Percentiles rank a stretch among this genome's conserved stretches.
phyloP scores from a whole-genome alignment of 1,140 invertebrate genomes.

The Drosophila sp. region DNA sequence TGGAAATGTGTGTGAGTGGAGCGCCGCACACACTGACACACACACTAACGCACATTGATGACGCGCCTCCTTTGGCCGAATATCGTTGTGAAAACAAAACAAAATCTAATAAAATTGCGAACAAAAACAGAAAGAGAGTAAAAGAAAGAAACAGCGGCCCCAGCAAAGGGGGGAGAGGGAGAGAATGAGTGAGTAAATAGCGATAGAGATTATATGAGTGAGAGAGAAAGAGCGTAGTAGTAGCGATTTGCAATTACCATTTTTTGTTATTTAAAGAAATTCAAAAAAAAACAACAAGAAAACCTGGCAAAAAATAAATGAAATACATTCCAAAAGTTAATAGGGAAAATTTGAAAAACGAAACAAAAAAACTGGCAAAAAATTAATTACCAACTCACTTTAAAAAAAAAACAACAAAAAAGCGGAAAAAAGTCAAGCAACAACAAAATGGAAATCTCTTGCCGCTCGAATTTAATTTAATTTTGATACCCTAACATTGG shows the following conservation, averaged over 20 bases:
- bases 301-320: conserved; percentile 13
- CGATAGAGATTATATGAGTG: background rate
- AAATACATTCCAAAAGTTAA: conserved; percentile 17
- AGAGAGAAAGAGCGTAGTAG: background rate
- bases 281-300: conserved; percentile 52
- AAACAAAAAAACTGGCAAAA: conserved; percentile 35
- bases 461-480: conserved; percentile 45
- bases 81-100: conserved; percentile 76
- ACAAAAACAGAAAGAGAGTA: conserved; percentile 69
- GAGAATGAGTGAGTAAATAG: background rate
- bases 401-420: conserved; percentile 30
- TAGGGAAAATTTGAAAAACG: conserved; percentile 26
- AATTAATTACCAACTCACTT: conserved; percentile 65
- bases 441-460: conserved; percentile 25
- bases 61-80: conserved; percentile 52
- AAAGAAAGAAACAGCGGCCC: conserved; percentile 1
- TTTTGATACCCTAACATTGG: conserved; percentile 3
- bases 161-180: background rate
- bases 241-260: conserved; percentile 75
- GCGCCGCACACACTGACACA: conserved; percentile 30
- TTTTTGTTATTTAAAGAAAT: conserved; percentile 74
- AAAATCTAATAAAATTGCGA: conserved; percentile 77
- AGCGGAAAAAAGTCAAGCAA: conserved; percentile 17
- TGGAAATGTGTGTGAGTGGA: conserved; percentile 56
- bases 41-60: conserved; percentile 23